Base-by-base conservation (phyloP, 2,888 invertebrate genomes). In the Melanophora roralis region DNA sequence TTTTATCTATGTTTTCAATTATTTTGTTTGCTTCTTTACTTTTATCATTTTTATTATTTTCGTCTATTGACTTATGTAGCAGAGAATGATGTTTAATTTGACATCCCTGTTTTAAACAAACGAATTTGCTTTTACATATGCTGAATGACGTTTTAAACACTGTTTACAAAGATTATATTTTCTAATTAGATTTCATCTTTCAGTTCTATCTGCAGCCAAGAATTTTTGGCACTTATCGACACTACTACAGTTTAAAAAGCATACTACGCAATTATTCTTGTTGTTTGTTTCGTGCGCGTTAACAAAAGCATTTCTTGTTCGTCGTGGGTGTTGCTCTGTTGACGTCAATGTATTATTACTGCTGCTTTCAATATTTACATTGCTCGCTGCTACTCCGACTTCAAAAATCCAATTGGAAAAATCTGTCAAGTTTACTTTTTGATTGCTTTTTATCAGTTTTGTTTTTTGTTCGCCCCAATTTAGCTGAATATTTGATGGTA, bases 401-500 rank as follows among this genome's bases (percentile, higher is more conserved):
- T n/a, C n/a, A n/a, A n/a, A n/a, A n/a, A n/a, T n/a, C n/a, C n/a
- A n/a, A n/a, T n/a, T n/a, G n/a, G n/a, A n/a, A n/a, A n/a, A n/a
- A n/a, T n/a, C n/a, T n/a, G n/a, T n/a, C n/a, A n/a, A 12, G 49
- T 74, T 65, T 40, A 32, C 32, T 11, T 62, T 53, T 47, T 49
- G 55, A 32, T 59, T 65, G 40, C 47, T n/a, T 65, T 77, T 71
- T 51, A 12, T 1, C 12, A 64, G 11, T 0, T 60, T 53, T 14
- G 69, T 7, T 34, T 76, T 76, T n/a, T 49, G 36, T 4, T 64
- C 55, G 6, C 69, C 72, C 73, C 73, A 74, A 47, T 40, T 64
- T 8, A 74, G 47, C 23, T 74, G 73, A 14, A 60, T 69, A 69
- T 47, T 55, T 40, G 78, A 55, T 2, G 73, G 64, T n/a, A 78